Percentiles rank a stretch among this genome's conserved stretches.
Conservation (phyloP, 2,797 vertebrate genomes). For the Petrocephalus sullivani region DNA sequence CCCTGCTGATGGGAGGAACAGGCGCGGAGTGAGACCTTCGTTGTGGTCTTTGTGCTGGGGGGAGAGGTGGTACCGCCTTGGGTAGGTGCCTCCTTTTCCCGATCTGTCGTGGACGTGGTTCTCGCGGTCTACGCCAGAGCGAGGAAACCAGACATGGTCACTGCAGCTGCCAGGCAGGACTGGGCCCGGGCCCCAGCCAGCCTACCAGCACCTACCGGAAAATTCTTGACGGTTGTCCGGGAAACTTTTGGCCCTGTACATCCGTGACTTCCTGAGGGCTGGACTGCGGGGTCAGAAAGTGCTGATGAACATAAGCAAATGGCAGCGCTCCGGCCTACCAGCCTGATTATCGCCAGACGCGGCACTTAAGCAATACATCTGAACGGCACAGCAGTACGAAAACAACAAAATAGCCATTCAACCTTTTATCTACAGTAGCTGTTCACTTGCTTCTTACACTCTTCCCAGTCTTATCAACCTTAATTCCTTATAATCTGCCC, state of each 20-base stretch:
- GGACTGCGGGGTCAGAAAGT: conserved; percentile 58
- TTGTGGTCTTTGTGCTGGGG: conserved; percentile 92
- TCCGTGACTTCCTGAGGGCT: conserved; percentile 87
- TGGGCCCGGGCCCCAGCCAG: background rate
- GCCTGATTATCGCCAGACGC: no score
- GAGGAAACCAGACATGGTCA: background rate
- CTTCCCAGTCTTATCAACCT: background rate
- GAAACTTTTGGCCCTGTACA: conserved; percentile 91
- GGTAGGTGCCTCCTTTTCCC: conserved; percentile 93
- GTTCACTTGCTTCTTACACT: background rate
- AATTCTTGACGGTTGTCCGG: conserved; percentile 91
- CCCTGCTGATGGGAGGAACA: background rate
- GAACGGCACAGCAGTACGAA: background rate
- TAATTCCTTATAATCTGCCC: background rate
- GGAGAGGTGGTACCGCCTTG: conserved; percentile 87
- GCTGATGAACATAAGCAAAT: background rate
- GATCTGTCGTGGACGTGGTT: conserved; percentile 85
- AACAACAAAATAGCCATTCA: background rate
- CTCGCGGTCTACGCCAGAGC: conserved; percentile 72
- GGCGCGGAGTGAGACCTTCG: conserved; percentile 66
- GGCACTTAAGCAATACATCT: background rate
- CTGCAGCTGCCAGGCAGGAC: background rate
- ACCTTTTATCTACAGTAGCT: background rate
- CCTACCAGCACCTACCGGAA: conserved; percentile 66
- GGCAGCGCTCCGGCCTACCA: no score